Evolutionary conservation across 2,113 vertebrate genomes (phyloP).

Genomic region (Passer montanus): DNA sequence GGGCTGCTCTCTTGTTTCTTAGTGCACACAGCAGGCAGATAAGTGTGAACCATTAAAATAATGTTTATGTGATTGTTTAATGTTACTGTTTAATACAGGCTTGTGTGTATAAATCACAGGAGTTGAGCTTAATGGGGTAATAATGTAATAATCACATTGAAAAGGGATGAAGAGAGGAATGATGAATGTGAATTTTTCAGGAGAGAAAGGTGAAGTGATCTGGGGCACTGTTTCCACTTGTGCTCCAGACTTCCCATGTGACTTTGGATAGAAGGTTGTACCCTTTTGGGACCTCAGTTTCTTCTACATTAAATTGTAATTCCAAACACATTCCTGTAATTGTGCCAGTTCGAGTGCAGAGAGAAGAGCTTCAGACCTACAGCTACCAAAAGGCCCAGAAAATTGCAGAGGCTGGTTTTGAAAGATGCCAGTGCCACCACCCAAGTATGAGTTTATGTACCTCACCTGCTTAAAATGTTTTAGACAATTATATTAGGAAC

Average conservation of each 20-base stretch:
- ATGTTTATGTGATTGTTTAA: slow-evolving; percentile 22
- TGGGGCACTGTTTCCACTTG: not conserved
- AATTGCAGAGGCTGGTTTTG: not conserved
- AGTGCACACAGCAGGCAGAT: not conserved
- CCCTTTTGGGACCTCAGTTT: not conserved
- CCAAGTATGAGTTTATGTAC: not conserved
- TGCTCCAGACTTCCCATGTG: not conserved
- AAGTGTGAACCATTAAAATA: slow-evolving; percentile 10
- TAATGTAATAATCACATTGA: slow-evolving; percentile 6
- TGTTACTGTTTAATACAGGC: slow-evolving; percentile 18
- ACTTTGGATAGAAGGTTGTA: not conserved
- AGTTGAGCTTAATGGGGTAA: slow-evolving; percentile 30
- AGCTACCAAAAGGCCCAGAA: not conserved
- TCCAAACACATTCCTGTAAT: not conserved
- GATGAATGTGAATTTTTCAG: not conserved
- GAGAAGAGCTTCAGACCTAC: not conserved
- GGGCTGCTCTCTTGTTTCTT: not conserved
- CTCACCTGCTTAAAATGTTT: not conserved
- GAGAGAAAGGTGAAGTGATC: not conserved
- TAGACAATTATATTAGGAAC: not conserved
- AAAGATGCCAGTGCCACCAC: not conserved
- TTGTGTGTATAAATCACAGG: slow-evolving; percentile 10
- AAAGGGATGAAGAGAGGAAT: slow-evolving; percentile 2
- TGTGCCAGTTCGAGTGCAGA: not conserved
- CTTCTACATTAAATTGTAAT: not conserved